Conservation (phyloP, 2,888 invertebrate species). For the Ceratothoa steindachneri region DNA sequence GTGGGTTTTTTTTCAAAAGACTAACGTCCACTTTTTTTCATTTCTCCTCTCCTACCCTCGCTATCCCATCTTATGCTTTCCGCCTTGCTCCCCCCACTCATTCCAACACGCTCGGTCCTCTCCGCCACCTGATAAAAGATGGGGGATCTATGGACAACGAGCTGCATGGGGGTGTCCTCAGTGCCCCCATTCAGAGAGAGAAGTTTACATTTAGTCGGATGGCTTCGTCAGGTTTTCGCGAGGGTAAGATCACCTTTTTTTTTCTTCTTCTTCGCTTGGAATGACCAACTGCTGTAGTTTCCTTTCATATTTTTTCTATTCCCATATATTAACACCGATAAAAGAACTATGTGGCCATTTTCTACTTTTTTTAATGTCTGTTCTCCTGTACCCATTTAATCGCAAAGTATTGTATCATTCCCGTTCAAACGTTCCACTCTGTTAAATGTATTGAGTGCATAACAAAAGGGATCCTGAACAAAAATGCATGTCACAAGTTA, state of each 20-base stretch:
- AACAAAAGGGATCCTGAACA: too few species aligned
- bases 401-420: not conserved
- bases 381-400: not conserved
- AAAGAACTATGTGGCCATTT: not conserved
- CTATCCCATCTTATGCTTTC: not conserved
- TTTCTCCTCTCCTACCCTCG: not conserved
- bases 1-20: not conserved
- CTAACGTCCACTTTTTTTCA: not conserved
- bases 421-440: too few species aligned
- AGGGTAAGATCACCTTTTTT: not conserved
- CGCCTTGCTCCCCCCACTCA: not conserved
- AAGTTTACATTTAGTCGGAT: constrained; percentile 32
- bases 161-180: constrained; percentile 15
- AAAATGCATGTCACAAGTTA: too few species aligned
- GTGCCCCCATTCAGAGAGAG: constrained; percentile 37
- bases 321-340: too few species aligned
- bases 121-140: not conserved
- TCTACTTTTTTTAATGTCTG: not conserved
- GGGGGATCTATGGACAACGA: constrained; percentile 4
- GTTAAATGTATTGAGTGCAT: too few species aligned
- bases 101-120: not conserved
- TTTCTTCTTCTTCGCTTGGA: not conserved
- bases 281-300: too few species aligned
- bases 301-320: too few species aligned
- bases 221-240: constrained; percentile 5